These are phyloP conservation scores for Rosalia funebris DNA, from an alignment of 2,888 invertebrate genomes.

Conservation along the genomic window DNA sequence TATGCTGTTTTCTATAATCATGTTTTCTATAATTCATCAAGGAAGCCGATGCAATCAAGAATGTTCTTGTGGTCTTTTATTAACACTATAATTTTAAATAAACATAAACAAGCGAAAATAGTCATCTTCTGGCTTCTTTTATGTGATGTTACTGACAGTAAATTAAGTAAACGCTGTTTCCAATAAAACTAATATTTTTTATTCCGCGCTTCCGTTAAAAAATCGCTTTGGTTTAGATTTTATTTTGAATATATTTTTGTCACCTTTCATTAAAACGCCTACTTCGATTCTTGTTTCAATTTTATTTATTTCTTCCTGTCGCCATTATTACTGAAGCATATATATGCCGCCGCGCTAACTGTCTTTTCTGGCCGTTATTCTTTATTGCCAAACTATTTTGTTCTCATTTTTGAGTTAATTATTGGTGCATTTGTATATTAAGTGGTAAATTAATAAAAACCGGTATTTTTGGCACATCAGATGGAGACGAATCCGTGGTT, in stretches of 20 bases:
- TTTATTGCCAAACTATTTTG: constrained; percentile 24
- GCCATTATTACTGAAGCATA: constrained; percentile 47
- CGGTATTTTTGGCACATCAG: neutral
- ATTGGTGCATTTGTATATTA: constrained; percentile 1
- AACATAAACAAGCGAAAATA: neutral
- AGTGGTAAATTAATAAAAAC: constrained; percentile 15
- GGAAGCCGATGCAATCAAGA: neutral
- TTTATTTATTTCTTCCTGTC: constrained; percentile 58
- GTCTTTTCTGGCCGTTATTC: constrained; percentile 36
- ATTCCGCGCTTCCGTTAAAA: constrained; percentile 26
- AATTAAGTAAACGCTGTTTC: neutral
- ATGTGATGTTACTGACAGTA: neutral
- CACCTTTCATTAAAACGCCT: constrained; percentile 51
- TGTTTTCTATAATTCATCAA: constrained; percentile 4
- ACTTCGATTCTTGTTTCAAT: constrained; percentile 52
- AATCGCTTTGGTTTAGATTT: constrained; percentile 20
- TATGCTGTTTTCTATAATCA: no score
- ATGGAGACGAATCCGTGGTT: constrained; percentile 23
- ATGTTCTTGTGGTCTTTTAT: neutral
- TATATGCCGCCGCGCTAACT: constrained; percentile 46
- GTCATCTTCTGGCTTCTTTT: neutral
- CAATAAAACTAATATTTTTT: constrained; percentile 20
- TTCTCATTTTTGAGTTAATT: constrained; percentile 8
- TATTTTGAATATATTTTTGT: constrained; percentile 50
- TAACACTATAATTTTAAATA: constrained; percentile 1